These are phyloP conservation scores for Terebella lapidaria DNA, from an alignment of 2,888 invertebrate species.

Conservation along the genomic window DNA sequence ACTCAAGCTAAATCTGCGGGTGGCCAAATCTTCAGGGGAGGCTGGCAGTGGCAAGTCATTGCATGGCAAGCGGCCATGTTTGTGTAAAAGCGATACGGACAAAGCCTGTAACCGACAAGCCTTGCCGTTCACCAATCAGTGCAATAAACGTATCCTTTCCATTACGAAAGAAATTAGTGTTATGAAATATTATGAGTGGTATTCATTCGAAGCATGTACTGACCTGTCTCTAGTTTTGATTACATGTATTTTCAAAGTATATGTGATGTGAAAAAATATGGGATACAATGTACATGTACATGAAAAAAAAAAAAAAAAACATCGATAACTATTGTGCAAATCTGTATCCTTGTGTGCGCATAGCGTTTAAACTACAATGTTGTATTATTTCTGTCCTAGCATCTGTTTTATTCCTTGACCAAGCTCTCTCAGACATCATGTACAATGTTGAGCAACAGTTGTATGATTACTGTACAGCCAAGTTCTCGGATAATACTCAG, in stretches of 20 bases:
- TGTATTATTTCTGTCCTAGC: no score
- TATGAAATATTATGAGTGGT: not conserved
- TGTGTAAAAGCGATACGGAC: conserved; percentile 9
- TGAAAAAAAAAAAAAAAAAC: no score
- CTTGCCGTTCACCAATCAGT: conserved; percentile 75
- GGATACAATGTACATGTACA: no score
- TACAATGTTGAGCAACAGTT: conserved; percentile 77
- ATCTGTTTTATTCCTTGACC: no score
- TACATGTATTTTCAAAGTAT: no score
- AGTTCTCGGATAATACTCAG: conserved; percentile 72
- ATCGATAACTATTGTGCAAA: no score
- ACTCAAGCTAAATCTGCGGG: conserved; percentile 25
- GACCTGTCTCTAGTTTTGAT: no score
- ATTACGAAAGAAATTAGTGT: not conserved
- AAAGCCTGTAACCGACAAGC: conserved; percentile 65
- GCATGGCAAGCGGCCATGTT: not conserved
- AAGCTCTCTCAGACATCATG: conserved; percentile 67
- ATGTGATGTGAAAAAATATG: no score
- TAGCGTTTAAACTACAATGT: no score
- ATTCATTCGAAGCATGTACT: no score
- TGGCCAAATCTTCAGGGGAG: not conserved
- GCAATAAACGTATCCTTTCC: conserved; percentile 63
- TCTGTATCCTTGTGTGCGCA: no score
- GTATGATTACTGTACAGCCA: conserved; percentile 75
- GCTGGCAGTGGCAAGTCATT: not conserved